phyloP scores from a whole-genome alignment of 2,888 invertebrate species.

The Polylopha cassiicola region DNA sequence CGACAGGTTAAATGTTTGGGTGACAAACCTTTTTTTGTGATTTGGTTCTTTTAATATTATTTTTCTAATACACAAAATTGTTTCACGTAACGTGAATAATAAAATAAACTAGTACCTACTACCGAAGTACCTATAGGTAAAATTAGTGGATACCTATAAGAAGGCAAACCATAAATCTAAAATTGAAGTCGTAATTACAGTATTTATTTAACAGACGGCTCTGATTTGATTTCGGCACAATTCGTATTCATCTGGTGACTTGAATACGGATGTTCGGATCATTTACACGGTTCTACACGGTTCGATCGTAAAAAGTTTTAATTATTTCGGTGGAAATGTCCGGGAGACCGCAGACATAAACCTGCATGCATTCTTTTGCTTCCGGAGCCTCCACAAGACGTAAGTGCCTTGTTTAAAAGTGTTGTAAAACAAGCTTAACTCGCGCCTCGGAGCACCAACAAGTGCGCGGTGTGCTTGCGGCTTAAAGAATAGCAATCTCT shows the following conservation, averaged over 20 bases:
- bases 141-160: too few species aligned
- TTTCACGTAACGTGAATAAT: too few species aligned
- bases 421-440: conserved; percentile 71
- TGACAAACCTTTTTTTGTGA: too few species aligned
- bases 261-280: conserved; percentile 36
- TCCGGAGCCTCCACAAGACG: conserved; percentile 47
- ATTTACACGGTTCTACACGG: conserved; percentile 52
- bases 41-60: too few species aligned
- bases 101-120: too few species aligned
- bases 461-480: conserved; percentile 41
- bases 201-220: too few species aligned
- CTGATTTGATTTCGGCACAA: conserved; percentile 37
- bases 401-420: conserved; percentile 71
- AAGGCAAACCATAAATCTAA: too few species aligned
- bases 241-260: conserved; percentile 41
- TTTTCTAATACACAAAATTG: too few species aligned
- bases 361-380: conserved; percentile 56
- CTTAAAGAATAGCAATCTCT: conserved; percentile 50
- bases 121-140: too few species aligned
- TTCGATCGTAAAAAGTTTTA: conserved; percentile 71
- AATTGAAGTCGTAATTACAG: too few species aligned
- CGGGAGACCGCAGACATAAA: conserved; percentile 65
- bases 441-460: conserved; percentile 33
- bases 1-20: too few species aligned
- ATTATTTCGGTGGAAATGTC: conserved; percentile 66